Conservation (phyloP, 2,113 vertebrate genomes). For the Xiphophorus hellerii region DNA sequence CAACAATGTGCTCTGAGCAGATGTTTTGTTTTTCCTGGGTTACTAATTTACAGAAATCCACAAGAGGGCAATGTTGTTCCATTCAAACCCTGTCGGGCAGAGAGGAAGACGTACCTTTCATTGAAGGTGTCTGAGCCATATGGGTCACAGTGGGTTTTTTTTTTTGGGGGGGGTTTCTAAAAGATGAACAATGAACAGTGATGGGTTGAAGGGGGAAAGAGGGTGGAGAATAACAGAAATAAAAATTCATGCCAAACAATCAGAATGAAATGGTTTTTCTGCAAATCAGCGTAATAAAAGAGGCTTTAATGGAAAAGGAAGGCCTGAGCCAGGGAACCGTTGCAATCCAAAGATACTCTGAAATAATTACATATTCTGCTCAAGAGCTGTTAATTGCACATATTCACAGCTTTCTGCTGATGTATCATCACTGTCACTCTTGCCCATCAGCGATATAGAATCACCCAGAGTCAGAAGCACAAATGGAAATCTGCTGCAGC, state of each 20-base stretch:
- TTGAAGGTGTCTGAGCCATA: constrained; percentile 44
- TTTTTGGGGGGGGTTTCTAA: background rate
- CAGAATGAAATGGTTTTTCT: constrained; percentile 56
- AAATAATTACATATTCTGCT: constrained; percentile 59
- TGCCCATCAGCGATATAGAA: constrained; percentile 22
- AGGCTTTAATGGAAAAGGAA: constrained; percentile 52
- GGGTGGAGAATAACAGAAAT: constrained; percentile 45
- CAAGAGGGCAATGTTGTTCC: constrained; percentile 74
- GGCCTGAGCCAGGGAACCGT: constrained; percentile 36
- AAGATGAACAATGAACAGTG: constrained; percentile 52
- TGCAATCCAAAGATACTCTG: constrained; percentile 54
- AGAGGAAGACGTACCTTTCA: constrained; percentile 40
- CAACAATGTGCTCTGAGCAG: constrained; percentile 6
- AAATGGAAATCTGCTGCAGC: constrained; percentile 13
- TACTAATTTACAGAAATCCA: constrained; percentile 25
- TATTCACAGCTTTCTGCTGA: constrained; percentile 48
- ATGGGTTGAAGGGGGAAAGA: background rate
- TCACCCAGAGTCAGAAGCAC: constrained; percentile 17
- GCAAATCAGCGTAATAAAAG: constrained; percentile 62
- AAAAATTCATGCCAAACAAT: constrained; percentile 61
- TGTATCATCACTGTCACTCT: constrained; percentile 53
- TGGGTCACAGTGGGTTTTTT: constrained; percentile 34
- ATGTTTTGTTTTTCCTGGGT: background rate
- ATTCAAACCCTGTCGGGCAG: constrained; percentile 20
- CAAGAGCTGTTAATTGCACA: constrained; percentile 56